These are phyloP conservation scores for Piscicola geometra DNA, from an alignment of 2,888 invertebrate species.

Conservation along the genomic window DNA sequence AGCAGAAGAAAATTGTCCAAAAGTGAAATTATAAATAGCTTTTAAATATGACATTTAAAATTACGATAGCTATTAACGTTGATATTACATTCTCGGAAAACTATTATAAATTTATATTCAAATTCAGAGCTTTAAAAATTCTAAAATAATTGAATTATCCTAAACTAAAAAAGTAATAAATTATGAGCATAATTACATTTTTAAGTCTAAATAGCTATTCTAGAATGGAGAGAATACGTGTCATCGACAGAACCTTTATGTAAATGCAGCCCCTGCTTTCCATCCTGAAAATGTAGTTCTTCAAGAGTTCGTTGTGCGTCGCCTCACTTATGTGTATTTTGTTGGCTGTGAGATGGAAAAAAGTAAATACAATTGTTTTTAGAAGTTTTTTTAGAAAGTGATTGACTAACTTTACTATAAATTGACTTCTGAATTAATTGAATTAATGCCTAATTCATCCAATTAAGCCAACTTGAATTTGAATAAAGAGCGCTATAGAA, in stretches of 20 bases:
- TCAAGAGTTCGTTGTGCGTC: slow-evolving; percentile 27
- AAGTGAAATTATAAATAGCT: not conserved
- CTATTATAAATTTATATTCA: not conserved
- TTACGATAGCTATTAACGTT: not conserved
- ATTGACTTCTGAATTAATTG: too few relatives aligned
- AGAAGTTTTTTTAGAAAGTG: too few relatives aligned
- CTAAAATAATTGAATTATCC: not conserved
- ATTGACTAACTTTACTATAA: too few relatives aligned
- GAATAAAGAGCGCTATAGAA: too few relatives aligned
- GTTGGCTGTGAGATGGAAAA: slow-evolving; percentile 29
- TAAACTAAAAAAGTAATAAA: not conserved
- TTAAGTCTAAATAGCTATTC: too few relatives aligned
- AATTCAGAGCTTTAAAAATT: not conserved
- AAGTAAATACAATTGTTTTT: too few relatives aligned
- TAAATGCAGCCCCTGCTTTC: slow-evolving; percentile 36
- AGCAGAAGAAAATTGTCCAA: too few relatives aligned
- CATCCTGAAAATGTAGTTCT: slow-evolving; percentile 31
- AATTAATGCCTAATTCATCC: not conserved
- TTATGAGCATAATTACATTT: too few relatives aligned
- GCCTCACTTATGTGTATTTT: slow-evolving; percentile 35
- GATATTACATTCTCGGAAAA: not conserved
- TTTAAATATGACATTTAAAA: not conserved
- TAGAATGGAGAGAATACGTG: too few relatives aligned
- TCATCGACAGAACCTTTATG: slow-evolving; percentile 37
- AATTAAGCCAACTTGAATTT: not conserved